These are phyloP conservation scores for Dermochelys coriacea DNA, from an alignment of 2,797 vertebrate species.

Conservation along the genomic window DNA sequence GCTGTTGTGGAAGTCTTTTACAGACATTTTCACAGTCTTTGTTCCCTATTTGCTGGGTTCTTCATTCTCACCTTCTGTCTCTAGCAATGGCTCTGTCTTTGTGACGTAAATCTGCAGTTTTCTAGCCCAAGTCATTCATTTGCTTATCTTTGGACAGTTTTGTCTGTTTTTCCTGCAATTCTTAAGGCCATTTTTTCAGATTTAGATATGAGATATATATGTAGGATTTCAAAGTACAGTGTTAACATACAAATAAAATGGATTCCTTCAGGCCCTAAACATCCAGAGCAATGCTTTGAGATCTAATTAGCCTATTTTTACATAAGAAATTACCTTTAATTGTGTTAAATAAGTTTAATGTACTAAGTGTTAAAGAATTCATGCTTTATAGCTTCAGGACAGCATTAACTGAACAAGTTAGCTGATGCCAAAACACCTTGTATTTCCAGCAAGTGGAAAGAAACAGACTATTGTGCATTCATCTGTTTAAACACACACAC, in stretches of 20 bases:
- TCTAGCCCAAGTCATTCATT: neutral
- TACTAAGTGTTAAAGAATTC: neutral
- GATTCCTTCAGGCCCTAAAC: neutral
- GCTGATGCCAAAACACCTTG: neutral
- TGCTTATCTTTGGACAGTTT: fast-evolving
- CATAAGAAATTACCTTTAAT: neutral
- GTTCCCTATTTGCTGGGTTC: neutral
- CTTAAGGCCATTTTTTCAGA: neutral
- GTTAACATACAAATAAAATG: neutral
- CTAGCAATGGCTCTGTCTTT: neutral
- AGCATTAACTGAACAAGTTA: neutral
- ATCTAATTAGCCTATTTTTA: neutral
- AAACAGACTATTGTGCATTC: neutral
- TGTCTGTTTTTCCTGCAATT: neutral
- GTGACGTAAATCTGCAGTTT: neutral
- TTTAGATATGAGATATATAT: neutral
- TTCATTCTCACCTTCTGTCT: neutral
- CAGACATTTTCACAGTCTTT: neutral
- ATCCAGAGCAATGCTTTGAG: neutral
- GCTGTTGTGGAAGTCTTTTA: fast-evolving
- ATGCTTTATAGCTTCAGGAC: neutral
- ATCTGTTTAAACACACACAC: fast-evolving
- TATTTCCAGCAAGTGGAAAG: neutral
- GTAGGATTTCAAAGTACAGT: neutral
- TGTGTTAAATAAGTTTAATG: too few relatives aligned